Evolutionary conservation across 2,113 vertebrate genomes (phyloP), one percentile per base, ranked within the genome.

Genomic region (Oncorhynchus kisutch): DNA sequence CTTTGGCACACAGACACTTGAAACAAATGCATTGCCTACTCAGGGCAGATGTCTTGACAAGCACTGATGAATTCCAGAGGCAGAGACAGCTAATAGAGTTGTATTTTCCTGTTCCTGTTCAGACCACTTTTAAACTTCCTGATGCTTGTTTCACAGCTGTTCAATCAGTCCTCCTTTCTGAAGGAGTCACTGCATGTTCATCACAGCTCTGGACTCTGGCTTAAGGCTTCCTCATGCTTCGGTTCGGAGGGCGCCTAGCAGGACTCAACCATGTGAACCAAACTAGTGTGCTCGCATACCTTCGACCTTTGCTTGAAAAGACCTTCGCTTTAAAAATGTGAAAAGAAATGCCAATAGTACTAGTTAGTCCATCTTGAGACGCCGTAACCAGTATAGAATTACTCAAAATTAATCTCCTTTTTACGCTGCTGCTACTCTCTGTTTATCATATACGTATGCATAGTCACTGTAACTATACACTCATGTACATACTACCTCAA

Each of bases 1-100:
- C 84, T 89, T 90, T 86, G 89, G 85, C 84, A 90, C 82, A 90
- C 81, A 81, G 81, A 89, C 80, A 92, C 87, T 90, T 88, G 79
- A 92, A 91, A 81, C 85, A 85, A 90, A 91, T 89, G 91, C 82
- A 86, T 85, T 87, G 87, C 81, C 82, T 86, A 79, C 82, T 87
- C 86, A 86, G 82, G 87, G 82, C 79, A 86, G 85, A 87, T 78
- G 86, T 79, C 86, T 85, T 89, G 83, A 89, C 86, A 89, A 89
- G 88, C 78, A 59, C 80, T 90, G 88, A 90, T 89, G 85, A 90
- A 90, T 90, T 88, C 86, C 88, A 87, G 84, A 71, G 79, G 88
- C 72, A 83, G 79, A 81, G 80, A 71, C 75, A 80, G 87, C 81
- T 88, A 93, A 91, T 86, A 86, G 84, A 89, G 88, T 88, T 84